phyloP scores from a whole-genome alignment of 2,113 vertebrate species.

The Coregonus clupeaformis region DNA sequence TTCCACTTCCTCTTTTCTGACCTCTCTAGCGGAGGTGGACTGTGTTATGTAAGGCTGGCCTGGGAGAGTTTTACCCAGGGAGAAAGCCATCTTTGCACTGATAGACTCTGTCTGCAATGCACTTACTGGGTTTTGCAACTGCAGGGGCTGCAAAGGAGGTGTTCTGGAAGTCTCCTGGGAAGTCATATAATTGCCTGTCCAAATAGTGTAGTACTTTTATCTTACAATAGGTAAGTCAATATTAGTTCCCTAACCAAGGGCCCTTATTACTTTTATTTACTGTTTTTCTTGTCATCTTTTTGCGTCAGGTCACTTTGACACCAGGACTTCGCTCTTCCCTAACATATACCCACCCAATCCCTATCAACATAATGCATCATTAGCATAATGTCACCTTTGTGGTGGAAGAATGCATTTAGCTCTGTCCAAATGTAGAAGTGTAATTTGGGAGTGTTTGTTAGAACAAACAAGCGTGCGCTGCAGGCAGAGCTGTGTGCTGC shows the following conservation, averaged over 20 bases:
- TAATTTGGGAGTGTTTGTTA: background rate
- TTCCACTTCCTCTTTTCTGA: slow-evolving; percentile 17
- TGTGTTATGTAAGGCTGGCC: background rate
- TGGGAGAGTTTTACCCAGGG: background rate
- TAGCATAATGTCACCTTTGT: background rate
- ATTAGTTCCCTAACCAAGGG: no score
- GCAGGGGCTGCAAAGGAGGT: no score
- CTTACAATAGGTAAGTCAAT: no score
- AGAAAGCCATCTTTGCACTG: slow-evolving; percentile 5
- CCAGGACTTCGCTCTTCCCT: background rate
- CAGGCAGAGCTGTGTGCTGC: background rate
- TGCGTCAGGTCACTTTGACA: background rate
- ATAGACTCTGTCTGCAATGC: background rate
- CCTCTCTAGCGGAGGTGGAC: background rate
- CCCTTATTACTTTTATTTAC: background rate
- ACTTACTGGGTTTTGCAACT: background rate
- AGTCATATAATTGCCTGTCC: no score
- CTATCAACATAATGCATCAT: background rate
- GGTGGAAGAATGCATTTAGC: background rate
- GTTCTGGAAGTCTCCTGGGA: no score
- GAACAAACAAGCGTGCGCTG: background rate
- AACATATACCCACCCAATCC: background rate
- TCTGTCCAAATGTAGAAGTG: background rate
- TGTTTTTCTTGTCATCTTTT: background rate
- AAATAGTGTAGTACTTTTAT: no score